Base-by-base conservation (phyloP, 2,888 invertebrate species). In the Isotomurus palustris region DNA sequence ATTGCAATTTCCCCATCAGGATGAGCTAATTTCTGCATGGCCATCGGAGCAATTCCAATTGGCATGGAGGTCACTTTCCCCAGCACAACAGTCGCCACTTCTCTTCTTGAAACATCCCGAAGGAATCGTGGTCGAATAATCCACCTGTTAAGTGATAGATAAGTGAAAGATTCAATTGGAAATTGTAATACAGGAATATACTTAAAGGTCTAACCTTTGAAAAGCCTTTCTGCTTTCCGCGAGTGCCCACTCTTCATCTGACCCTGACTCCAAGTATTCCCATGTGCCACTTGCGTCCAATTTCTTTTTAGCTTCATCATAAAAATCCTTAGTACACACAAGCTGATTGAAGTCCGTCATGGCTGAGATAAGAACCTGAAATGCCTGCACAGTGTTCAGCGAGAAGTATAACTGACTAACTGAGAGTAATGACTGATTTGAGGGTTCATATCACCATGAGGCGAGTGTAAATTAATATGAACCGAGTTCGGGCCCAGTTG, bases 21-120 rank as follows among this genome's bases (percentile, higher is more conserved):
- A 78, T 92, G 89, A 0, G 92, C 92, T 88, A 94, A 85, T 71
- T 82, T 82, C 75, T 93, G 92, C 88, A 91, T 89, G 0, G 92
- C 92, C 1, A 91, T 86, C 0, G 94, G 92, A 1, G 92, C 84
- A 60, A 93, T 82, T 4, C 90, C 91, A 40, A 89, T 73, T 0
- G 90, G 89, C 77, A 88, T 82, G 2, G 83, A 77, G 1, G 88
- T 76, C 58, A 77, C 78, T 29, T 81, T 74, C 0, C 88, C 88
- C 24, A 89, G 76, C 35, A 87, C 76, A 1, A 76, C 79, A 0
- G 84, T 83, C 6, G 79, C 76, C 29, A 83, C 76, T 71, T 86
- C 81, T 69, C 84, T 76, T n/a, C 78, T 75, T 0, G 83, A 81
- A 2, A 91, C 87, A 73, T 91, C 84, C 43, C 84, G 78, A 63